Base-by-base conservation (phyloP, 2,113 vertebrate genomes). In the Carettochelys insculpta region DNA sequence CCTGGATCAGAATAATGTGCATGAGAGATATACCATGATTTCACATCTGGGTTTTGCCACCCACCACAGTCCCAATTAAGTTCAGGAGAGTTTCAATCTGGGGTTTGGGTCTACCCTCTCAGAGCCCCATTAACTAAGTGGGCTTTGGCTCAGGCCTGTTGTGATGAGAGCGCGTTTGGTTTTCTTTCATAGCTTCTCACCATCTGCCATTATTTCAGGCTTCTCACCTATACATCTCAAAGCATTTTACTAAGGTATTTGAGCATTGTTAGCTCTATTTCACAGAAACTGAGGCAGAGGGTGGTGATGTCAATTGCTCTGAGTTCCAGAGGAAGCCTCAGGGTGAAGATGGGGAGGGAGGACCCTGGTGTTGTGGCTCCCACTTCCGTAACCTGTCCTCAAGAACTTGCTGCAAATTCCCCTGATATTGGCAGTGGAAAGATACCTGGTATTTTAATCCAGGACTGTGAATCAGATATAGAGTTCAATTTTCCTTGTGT, bases 391-490 rank as follows among this genome's bases (percentile, higher is more conserved):
- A 38, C 61, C 61, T 65, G 61, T 38, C 61, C 34, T 68, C 61
- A 38, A 38, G n/a, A 68, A 38, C 61, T 38, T 38, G n/a, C n/a
- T 38, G 73, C 80, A 73, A 75, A 76, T 38, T 68, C 61, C 20
- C n/a, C 19, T 38, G 20, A 68, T 19, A 22, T 68, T 68, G 61
- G n/a, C n/a, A 68, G n/a, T 22, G 61, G 61, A 68, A 68, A 68
- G n/a, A 68, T 20, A 22, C 17, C 38, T 4, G 19, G 19, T 38
- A 38, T 27, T 52, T 89, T 83, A 78, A 92, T 88, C 75, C 2
- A 47, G 50, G 87, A 87, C 52, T 41, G 41, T 92, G 87, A 94
- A 90, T 95, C 90, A 95, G 94, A 96, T 95, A 94, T 93, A 95
- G 80, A 24, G 71, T 92, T 95, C 94, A 90, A 95, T 95, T 96